phyloP scores from a whole-genome alignment of 2,113 vertebrate species.

The Petaurus breviceps region DNA sequence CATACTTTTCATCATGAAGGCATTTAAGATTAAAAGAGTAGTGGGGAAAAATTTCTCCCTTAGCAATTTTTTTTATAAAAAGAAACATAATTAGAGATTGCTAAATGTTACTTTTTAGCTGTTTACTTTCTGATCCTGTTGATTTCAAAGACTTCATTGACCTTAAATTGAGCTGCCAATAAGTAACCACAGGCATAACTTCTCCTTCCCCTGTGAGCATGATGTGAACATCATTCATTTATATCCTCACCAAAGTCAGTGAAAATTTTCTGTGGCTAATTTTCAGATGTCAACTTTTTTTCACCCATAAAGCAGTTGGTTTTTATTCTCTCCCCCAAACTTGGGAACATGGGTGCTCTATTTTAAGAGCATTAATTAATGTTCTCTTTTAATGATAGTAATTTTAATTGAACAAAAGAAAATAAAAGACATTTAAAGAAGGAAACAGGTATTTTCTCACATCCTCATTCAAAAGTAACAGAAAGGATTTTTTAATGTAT shows the following conservation, averaged over 20 bases:
- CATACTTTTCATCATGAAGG: background rate
- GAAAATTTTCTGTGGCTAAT: conserved; percentile 43
- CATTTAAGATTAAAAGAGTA: background rate
- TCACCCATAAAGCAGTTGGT: conserved; percentile 46
- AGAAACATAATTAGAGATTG: conserved; percentile 73
- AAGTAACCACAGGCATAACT: conserved; percentile 16
- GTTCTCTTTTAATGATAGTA: conserved; percentile 63
- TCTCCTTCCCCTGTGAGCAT: background rate
- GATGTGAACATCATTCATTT: conserved; percentile 41
- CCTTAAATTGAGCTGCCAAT: conserved; percentile 30
- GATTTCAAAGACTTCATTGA: conserved; percentile 73
- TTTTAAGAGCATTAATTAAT: conserved; percentile 72
- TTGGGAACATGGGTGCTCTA: conserved; percentile 52
- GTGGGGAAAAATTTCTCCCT: conserved; percentile 20
- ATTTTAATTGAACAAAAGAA: conserved; percentile 28
- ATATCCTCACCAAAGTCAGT: conserved; percentile 28
- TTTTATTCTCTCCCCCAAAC: conserved; percentile 70
- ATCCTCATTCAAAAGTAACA: conserved; percentile 29
- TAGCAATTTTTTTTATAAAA: conserved; percentile 69
- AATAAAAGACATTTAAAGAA: conserved; percentile 32
- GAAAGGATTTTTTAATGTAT: conserved; percentile 41
- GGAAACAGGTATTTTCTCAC: conserved; percentile 52
- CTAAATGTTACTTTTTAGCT: conserved; percentile 41
- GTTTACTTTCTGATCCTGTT: conserved; percentile 12
- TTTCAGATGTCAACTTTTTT: conserved; percentile 31